Evolutionary conservation across 2,797 vertebrate genomes (phyloP), one percentile per base, ranked within the genome.

Genomic region (Acipenser oxyrinchus): DNA sequence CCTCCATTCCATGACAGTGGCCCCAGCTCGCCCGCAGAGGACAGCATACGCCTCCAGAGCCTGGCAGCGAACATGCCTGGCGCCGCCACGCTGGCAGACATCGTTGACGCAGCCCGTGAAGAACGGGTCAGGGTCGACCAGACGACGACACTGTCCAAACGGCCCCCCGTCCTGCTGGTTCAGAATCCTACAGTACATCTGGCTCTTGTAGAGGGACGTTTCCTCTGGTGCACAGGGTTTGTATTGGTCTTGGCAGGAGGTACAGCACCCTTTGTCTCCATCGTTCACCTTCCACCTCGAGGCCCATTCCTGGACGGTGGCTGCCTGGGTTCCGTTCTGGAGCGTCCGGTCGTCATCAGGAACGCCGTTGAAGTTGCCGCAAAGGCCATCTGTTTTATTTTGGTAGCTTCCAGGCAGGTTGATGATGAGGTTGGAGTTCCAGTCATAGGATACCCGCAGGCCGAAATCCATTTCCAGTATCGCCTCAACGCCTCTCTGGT

Each of bases 291-390:
- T 62, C 73, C 78, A 79, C 10, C 50, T 65, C 57, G 63, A 15
- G 4, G 74, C 73, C 2, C 78, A 65, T 10, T 70, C 72, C 8
- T 51, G 60, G 13, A 53, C 57, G 0, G 63, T 67, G 2, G 55
- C 60, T 4, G 48, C 10, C 0, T 63, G 23, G 51, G 50, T 50
- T 8, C 60, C n/a, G 2, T 58, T 51, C 6, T 0, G 4, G 7
- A 60, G 49, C 18, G 18, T 11, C 13, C 64, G 52, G 1, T 82
- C 76, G 12, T 83, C 76, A 8, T 10, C 6, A 6, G 69, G 49
- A 60, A 72, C 10, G 0, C 70, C 8, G 0, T 73, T 77, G 63
- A 76, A 83, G 69, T 82, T 79, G 2, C 79, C 70, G 48, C 79
- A 81, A 5, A 82, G 78, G 4, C 82, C 80, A 8, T 75, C 74